Conservation (phyloP, 2,113 vertebrate genomes). For the Oncorhynchus tshawytscha region DNA sequence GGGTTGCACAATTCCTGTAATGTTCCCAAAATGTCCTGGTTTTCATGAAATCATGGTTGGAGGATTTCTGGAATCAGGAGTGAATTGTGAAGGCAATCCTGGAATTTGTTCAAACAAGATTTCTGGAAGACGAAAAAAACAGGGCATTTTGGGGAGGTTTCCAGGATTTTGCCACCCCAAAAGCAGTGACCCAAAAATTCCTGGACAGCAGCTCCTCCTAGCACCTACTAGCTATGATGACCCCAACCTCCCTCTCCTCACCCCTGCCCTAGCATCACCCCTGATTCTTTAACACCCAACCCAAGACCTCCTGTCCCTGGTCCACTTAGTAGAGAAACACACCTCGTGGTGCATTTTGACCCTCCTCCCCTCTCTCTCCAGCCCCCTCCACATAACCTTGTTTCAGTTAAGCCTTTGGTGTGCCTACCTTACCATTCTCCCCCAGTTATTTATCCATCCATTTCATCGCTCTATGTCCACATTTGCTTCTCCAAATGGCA, state of each 20-base stretch:
- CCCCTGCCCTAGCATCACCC: slow-evolving; percentile 32
- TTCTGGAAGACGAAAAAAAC: too few relatives aligned
- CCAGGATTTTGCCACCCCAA: neutral
- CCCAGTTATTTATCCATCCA: too few relatives aligned
- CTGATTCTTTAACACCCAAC: slow-evolving; percentile 13
- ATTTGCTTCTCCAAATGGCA: too few relatives aligned
- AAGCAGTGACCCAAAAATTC: neutral
- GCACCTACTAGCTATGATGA: slow-evolving; percentile 28
- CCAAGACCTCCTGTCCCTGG: neutral
- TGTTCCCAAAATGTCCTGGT: too few relatives aligned
- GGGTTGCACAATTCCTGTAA: too few relatives aligned
- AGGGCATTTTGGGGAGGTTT: too few relatives aligned
- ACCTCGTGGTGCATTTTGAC: neutral
- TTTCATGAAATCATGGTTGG: too few relatives aligned
- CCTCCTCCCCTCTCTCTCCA: neutral
- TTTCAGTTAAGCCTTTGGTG: slow-evolving; percentile 5
- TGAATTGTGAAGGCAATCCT: too few relatives aligned
- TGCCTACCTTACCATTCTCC: neutral
- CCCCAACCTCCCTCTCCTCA: slow-evolving; percentile 18
- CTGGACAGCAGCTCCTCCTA: slow-evolving; percentile 29
- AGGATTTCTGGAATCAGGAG: too few relatives aligned
- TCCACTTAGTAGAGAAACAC: neutral
- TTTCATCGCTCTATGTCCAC: neutral
- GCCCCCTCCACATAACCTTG: neutral
- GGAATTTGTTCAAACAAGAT: too few relatives aligned